These are phyloP conservation scores for Epicampocera succincta DNA, from an alignment of 2,888 invertebrate species.

Conservation along the genomic window DNA sequence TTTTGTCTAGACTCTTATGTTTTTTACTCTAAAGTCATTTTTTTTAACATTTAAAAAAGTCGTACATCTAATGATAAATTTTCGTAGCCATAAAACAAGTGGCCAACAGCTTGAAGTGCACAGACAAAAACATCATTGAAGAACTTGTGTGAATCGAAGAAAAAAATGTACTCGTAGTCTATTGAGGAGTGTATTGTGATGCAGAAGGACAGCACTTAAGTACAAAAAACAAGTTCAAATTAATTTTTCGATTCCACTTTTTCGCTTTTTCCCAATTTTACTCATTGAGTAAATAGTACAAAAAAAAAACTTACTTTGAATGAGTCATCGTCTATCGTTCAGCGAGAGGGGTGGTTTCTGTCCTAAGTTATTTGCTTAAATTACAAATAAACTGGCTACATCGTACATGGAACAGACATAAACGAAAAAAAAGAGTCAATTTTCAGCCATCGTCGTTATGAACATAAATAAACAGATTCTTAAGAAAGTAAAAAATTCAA, in stretches of 20 bases:
- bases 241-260: too few relatives aligned
- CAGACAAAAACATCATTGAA: slow-evolving; percentile 43
- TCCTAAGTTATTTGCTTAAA: neutral
- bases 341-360: neutral
- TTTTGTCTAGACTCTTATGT: too few relatives aligned
- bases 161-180: slow-evolving; percentile 12
- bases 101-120: slow-evolving; percentile 31
- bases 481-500: too few relatives aligned
- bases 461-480: too few relatives aligned
- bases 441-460: too few relatives aligned
- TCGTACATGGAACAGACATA: neutral
- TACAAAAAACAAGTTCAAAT: neutral
- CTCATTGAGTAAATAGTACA: too few relatives aligned
- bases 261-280: too few relatives aligned
- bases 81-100: slow-evolving; percentile 18
- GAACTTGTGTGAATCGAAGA: slow-evolving; percentile 26
- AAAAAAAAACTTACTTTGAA: too few relatives aligned
- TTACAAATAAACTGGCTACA: neutral
- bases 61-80: too few relatives aligned
- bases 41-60: too few relatives aligned
- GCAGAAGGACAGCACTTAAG: slow-evolving; percentile 16
- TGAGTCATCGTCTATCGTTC: too few relatives aligned
- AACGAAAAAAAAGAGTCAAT: slow-evolving; percentile 12
- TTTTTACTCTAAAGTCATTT: too few relatives aligned
- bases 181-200: slow-evolving; percentile 23